These are phyloP conservation scores for Castor canadensis DNA, from an alignment of 2,113 vertebrate genomes.

Conservation along the genomic window DNA sequence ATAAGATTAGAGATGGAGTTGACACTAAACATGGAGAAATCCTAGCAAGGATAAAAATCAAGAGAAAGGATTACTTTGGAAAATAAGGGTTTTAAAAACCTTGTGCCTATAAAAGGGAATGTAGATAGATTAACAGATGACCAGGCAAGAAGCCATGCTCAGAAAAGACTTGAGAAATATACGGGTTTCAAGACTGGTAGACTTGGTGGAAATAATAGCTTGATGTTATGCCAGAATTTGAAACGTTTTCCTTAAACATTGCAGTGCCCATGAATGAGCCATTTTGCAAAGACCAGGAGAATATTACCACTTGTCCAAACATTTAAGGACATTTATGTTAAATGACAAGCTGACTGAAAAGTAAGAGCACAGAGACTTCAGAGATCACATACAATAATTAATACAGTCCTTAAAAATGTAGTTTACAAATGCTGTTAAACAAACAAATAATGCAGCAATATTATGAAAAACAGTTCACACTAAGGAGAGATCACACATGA, in stretches of 20 bases:
- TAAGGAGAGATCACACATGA: no score
- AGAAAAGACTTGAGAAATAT: background rate
- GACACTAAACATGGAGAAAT: no score
- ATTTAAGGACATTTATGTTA: background rate
- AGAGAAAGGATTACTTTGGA: background rate
- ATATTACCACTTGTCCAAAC: background rate
- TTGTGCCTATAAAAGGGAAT: background rate
- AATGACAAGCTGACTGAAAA: background rate
- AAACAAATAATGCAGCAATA: no score
- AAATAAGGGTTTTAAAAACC: background rate
- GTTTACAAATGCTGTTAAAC: no score
- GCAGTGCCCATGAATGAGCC: background rate
- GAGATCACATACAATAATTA: background rate
- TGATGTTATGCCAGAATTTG: background rate
- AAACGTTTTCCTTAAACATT: background rate
- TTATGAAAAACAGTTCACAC: no score
- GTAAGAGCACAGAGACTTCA: background rate
- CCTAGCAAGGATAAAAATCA: background rate
- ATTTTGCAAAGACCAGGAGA: background rate
- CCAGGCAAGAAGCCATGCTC: background rate
- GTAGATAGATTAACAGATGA: background rate
- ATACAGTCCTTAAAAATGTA: background rate
- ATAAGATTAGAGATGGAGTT: no score
- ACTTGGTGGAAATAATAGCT: background rate
- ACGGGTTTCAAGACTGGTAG: background rate